Evolutionary conservation across 2,113 vertebrate species (phyloP), one percentile per base, ranked within the genome.

Genomic region (Myodes glareolus): DNA sequence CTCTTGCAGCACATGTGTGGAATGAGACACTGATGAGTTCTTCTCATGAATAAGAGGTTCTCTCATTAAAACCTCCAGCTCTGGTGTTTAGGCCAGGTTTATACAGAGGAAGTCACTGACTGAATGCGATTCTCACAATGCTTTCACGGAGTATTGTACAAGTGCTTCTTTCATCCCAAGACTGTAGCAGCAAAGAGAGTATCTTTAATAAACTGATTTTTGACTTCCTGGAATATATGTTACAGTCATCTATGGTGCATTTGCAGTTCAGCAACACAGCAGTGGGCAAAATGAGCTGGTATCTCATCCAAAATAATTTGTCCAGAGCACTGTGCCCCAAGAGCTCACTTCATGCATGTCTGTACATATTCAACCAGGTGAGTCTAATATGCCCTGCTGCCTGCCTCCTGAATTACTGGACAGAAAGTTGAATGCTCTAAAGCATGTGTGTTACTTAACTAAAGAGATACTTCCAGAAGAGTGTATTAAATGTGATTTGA

Each of bases 41-140:
- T 3, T 63, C 14, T 88, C 58, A 70, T 90, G 36, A 91, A 47
- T 92, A 82, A 97, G 21, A 89, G 39, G 82, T 52, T 75, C 27
- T 77, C 4, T 72, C 8, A 29, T 25, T 50, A 65, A 87, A 45
- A 55, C 36, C 6, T 86, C 19, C 77, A 13, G 50, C 50, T 47
- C 47, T 4, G n/a, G 68, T 94, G 10, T 58, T 31, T 21, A 94
- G n/a, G 29, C 33, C 39, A 75, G 27, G 70, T 72, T 1, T 14
- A 29, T 14, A 33, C 0, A 61, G 14, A 52, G 19, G 39, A 89
- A 52, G 21, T 82, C 88, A 21, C 17, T 96, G 29, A 10, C 73
- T 14, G 70, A 76, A 31, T 21, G 7, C 36, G 63, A 90, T 45
- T 25, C 55, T 77, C 52, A 10, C 39, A 50, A 77, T 52, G 29